phyloP scores from a whole-genome alignment of 2,113 vertebrate genomes.

The Panthera tigris region DNA sequence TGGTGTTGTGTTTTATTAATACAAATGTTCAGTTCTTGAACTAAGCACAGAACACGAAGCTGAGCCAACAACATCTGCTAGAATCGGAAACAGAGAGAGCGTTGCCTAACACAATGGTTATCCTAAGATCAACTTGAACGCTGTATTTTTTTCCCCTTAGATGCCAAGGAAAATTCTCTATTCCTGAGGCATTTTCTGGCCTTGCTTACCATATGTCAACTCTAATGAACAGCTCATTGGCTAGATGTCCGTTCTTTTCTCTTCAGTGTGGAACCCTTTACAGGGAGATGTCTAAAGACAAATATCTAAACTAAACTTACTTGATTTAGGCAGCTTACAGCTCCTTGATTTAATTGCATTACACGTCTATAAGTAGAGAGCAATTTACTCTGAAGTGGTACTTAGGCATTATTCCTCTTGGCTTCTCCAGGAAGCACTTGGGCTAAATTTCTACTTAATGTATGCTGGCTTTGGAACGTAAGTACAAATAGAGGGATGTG shows the following conservation, averaged over 20 bases:
- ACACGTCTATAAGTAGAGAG: constrained; percentile 82
- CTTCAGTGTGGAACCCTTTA: constrained; percentile 15
- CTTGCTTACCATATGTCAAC: constrained; percentile 52
- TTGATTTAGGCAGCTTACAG: constrained; percentile 73
- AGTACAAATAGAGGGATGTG: neutral
- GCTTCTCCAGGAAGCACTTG: constrained; percentile 73
- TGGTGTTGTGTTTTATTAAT: neutral
- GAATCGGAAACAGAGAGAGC: neutral
- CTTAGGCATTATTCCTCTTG: constrained; percentile 77
- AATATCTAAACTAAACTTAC: constrained; percentile 78
- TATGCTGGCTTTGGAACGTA: constrained; percentile 60
- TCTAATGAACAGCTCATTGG: constrained; percentile 54
- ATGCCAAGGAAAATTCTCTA: constrained; percentile 42
- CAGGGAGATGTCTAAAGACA: constrained; percentile 68
- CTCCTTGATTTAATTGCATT: constrained; percentile 85
- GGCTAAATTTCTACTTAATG: constrained; percentile 67
- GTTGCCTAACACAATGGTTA: neutral
- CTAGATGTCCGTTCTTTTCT: constrained; percentile 34
- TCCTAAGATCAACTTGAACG: neutral
- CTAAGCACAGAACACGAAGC: neutral
- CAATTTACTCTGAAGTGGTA: constrained; percentile 85
- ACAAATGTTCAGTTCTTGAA: neutral
- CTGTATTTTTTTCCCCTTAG: neutral
- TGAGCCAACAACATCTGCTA: neutral
- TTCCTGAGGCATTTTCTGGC: constrained; percentile 33